Evolutionary conservation across 2,888 invertebrate genomes (phyloP).

Genomic region (Scotopteryx bipunctaria): DNA sequence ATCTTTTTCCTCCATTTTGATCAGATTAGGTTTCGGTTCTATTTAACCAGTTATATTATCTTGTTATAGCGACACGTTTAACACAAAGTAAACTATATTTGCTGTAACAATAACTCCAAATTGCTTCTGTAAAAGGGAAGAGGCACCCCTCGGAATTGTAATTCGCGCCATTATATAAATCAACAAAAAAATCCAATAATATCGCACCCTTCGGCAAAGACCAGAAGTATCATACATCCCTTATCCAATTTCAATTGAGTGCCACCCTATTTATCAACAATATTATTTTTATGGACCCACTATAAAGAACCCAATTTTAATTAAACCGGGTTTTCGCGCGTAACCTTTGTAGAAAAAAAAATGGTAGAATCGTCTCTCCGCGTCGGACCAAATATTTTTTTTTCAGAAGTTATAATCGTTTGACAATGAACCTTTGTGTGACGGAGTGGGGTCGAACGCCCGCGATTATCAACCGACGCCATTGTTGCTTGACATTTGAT

Average conservation of each 20-base stretch:
- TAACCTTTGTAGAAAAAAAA: conserved; percentile 40
- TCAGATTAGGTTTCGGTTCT: conserved; percentile 2
- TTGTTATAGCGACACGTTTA: conserved; percentile 15
- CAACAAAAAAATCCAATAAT: conserved; percentile 68
- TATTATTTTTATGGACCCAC: conserved; percentile 78
- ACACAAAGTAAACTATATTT: conserved; percentile 17
- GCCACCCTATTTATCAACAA: conserved; percentile 55
- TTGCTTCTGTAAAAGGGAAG: conserved; percentile 31
- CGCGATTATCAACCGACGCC: conserved; percentile 73
- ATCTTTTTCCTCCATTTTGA: conserved; percentile 12
- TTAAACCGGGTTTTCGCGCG: conserved; percentile 70
- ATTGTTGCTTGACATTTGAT: conserved; percentile 77
- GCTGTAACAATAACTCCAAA: conserved; percentile 24
- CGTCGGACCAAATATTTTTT: conserved; percentile 39
- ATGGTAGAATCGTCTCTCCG: conserved; percentile 16
- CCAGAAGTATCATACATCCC: conserved; percentile 44
- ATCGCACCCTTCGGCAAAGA: conserved; percentile 52
- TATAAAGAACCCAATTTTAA: conserved; percentile 67
- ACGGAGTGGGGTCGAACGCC: conserved; percentile 59
- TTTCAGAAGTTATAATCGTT: conserved; percentile 55
- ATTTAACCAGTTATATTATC: conserved; percentile 11
- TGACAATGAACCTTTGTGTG: conserved; percentile 71
- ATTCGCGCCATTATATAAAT: conserved; percentile 69
- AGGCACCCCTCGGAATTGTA: conserved; percentile 46
- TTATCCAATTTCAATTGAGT: conserved; percentile 53